Conservation (phyloP, 2,797 vertebrate species). For the Pangasius sanitwongsei region DNA sequence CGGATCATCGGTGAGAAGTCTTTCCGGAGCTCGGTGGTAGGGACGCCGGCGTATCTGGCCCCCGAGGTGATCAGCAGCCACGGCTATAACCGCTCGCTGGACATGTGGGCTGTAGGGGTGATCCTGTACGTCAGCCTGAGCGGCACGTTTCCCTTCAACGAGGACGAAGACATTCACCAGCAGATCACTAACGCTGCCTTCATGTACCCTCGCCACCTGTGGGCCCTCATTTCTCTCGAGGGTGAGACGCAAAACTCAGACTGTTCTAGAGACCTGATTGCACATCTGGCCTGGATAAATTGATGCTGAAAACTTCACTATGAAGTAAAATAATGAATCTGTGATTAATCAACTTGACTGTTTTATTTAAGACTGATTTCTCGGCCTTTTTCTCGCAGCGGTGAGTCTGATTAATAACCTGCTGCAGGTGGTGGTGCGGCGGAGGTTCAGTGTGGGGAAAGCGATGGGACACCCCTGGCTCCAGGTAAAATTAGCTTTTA, state of each 20-base stretch:
- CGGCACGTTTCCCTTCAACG: conserved; percentile 80
- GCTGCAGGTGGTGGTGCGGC: conserved; percentile 75
- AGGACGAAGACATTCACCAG: conserved; percentile 79
- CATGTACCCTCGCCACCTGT: conserved; percentile 77
- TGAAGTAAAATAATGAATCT: background rate
- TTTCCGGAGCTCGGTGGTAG: conserved; percentile 77
- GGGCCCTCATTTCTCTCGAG: conserved; percentile 70
- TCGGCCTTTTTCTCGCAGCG: conserved; percentile 58
- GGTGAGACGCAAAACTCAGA: conserved; percentile 21
- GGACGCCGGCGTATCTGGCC: conserved; percentile 79
- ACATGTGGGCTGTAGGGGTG: conserved; percentile 82
- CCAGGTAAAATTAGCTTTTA: conserved; percentile 50
- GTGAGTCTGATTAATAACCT: conserved; percentile 79
- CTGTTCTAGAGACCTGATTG: background rate
- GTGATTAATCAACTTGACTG: background rate
- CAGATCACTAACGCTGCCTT: conserved; percentile 81
- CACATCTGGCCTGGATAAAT: background rate
- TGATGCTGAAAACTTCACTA: background rate
- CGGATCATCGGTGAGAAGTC: conserved; percentile 83
- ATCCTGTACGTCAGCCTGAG: conserved; percentile 79
- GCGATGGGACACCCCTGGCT: conserved; percentile 77
- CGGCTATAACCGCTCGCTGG: conserved; percentile 80
- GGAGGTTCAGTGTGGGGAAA: conserved; percentile 75
- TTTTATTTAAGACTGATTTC: background rate
- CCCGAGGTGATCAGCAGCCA: conserved; percentile 76